Evolutionary conservation across 2,888 invertebrate species (phyloP).

Genomic region (Tricholauxania praeusta): DNA sequence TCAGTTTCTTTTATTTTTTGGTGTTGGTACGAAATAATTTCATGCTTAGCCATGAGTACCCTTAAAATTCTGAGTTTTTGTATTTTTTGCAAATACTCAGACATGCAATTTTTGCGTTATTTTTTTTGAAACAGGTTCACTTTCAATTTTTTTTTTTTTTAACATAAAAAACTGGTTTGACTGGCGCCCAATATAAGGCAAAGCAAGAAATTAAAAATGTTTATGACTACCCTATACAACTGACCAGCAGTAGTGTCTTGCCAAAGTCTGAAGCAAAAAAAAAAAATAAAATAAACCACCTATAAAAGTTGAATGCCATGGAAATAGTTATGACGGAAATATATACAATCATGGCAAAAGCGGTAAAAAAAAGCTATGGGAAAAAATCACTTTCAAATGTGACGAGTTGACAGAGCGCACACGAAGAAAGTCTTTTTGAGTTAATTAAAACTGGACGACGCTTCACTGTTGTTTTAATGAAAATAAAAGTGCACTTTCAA

Average conservation of each 20-base stretch:
- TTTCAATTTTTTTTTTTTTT: conserved; percentile 14
- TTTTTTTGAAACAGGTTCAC: conserved; percentile 21
- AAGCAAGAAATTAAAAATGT: background rate
- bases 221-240: background rate
- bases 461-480: too few relatives aligned
- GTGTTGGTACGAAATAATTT: background rate
- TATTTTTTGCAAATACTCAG: background rate
- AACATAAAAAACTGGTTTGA: background rate
- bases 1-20: background rate
- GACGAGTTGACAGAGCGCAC: background rate
- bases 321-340: background rate
- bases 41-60: background rate
- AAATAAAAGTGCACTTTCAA: too few relatives aligned
- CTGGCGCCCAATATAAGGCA: background rate
- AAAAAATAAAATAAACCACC: background rate
- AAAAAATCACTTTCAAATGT: conserved; percentile 10
- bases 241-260: background rate
- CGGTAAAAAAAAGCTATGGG: background rate
- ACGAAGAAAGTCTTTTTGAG: conserved; percentile 1
- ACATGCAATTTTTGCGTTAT: background rate
- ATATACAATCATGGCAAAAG: background rate
- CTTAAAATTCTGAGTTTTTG: conserved; percentile 1
- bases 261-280: background rate
- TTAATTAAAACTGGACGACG: too few relatives aligned
- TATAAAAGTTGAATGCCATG: conserved; percentile 15